Base-by-base conservation (phyloP, 2,888 invertebrate species). In the Coleophora flavipennella region DNA sequence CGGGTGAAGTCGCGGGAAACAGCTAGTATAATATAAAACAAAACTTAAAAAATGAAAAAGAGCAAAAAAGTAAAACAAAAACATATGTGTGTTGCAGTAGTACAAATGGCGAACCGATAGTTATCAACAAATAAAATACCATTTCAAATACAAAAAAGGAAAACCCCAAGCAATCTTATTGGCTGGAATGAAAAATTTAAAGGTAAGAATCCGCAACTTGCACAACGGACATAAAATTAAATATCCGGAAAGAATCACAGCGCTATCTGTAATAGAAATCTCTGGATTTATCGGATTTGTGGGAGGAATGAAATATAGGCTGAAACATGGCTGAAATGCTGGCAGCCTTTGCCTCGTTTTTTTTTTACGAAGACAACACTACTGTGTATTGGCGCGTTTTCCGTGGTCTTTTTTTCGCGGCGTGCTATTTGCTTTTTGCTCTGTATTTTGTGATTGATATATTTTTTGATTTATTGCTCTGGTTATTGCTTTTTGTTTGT, bases 191-290 rank as follows among this genome's bases (percentile, higher is more conserved):
- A n/a, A 34, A 64, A 61, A 58, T 55, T 61, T 57, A 55, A 55
- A 65, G 66, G 63, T 65, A 71, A 64, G 62, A 68, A 67, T 58
- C 35, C 50, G 50, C 50, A 50, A 63, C 55, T 58, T 59, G 49
- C 51, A 42, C 60, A 63, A 55, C 55, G 68, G 65, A 69, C 69
- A 70, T 76, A 73, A 78, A 78, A 78, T 78, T 77, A 78, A 77
- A 80, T 75, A 77, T 75, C 73, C 72, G 77, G 70, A 77, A 78
- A 78, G 77, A 78, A 74, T 75, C 73, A 71, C 62, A 59, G 63
- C 66, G 66, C 66, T 77, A 80, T 80, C 80, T 80, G 78, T 78
- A 80, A 80, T 80, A 79, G 78, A 72, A 79, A 80, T 80, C 80
- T 75, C 61, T 67, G 75, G 73, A 80, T 79, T 80, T 80, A 80